A percentile compares a stretch with the other conserved stretches of the same genome.
Evolutionary conservation across 1,140 invertebrate species (phyloP).

Genomic region (Lasioglossum baleicum): DNA sequence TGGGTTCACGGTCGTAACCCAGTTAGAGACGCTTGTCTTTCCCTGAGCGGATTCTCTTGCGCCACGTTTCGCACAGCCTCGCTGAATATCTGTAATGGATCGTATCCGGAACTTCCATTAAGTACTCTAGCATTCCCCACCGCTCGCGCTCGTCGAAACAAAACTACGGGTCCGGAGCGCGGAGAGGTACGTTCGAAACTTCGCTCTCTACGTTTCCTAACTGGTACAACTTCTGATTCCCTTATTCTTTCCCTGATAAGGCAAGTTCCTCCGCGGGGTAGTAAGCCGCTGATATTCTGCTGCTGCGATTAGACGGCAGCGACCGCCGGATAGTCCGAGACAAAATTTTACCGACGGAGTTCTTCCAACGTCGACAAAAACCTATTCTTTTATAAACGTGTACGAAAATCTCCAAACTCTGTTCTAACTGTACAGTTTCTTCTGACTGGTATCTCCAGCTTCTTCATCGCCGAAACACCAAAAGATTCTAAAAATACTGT

Average conservation of each 20-base stretch:
- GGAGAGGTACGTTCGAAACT: background rate
- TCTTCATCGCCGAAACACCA: too few relatives aligned
- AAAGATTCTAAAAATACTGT: too few relatives aligned
- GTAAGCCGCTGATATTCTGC: background rate
- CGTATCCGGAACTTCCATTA: slow-evolving; percentile 49
- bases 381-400: too few relatives aligned
- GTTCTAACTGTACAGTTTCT: too few relatives aligned
- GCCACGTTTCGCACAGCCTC: background rate
- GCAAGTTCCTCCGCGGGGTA: background rate
- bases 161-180: background rate
- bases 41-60: background rate
- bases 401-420: too few relatives aligned
- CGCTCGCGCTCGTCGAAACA: background rate
- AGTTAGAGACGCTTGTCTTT: slow-evolving; percentile 14
- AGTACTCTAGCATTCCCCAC: background rate
- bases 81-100: slow-evolving; percentile 42
- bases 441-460: too few relatives aligned
- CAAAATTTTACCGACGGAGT: too few relatives aligned
- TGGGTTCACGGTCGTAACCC: slow-evolving; percentile 44
- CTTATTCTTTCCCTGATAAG: background rate
- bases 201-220: slow-evolving; percentile 19
- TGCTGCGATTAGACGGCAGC: background rate
- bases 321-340: too few relatives aligned
- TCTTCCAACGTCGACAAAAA: too few relatives aligned
- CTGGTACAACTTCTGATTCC: background rate